A percentile compares a stretch with the other conserved stretches of the same genome.
Evolutionary conservation across 2,113 vertebrate species (phyloP).

Genomic region (Ictalurus punctatus): DNA sequence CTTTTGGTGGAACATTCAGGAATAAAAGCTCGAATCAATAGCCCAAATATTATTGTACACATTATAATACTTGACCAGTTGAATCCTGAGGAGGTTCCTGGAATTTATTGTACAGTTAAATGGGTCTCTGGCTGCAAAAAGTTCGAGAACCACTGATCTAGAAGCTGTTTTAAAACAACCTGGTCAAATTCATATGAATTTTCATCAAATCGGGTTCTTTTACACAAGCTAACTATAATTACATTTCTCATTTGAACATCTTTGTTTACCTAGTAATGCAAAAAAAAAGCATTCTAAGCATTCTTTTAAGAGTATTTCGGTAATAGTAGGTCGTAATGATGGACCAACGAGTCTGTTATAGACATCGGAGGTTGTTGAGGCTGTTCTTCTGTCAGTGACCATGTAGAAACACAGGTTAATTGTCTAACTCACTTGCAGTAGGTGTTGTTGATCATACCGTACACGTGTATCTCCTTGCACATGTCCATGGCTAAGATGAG

Average conservation of each 20-base stretch:
- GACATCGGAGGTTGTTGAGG: background rate
- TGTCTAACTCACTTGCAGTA: slow-evolving; percentile 89
- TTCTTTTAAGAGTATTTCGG: background rate
- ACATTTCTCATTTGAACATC: no score
- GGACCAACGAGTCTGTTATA: background rate
- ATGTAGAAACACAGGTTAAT: no score
- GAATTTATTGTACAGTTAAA: background rate
- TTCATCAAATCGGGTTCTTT: no score
- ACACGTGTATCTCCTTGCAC: slow-evolving; percentile 94
- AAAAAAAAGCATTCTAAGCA: background rate
- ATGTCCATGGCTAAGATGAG: slow-evolving; percentile 98
- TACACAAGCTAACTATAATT: no score
- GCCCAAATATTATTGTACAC: background rate
- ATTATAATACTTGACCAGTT: background rate
- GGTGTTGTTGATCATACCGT: slow-evolving; percentile 98
- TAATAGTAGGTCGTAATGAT: background rate
- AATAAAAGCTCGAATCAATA: background rate
- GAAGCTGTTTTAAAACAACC: no score
- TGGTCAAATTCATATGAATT: no score
- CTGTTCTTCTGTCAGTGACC: background rate
- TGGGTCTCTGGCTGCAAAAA: background rate
- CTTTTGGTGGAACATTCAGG: background rate
- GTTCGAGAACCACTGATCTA: no score
- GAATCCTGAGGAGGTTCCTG: background rate
- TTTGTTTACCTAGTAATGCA: no score